phyloP scores from a whole-genome alignment of 2,888 invertebrate species.

The Heliconius charithonia region DNA sequence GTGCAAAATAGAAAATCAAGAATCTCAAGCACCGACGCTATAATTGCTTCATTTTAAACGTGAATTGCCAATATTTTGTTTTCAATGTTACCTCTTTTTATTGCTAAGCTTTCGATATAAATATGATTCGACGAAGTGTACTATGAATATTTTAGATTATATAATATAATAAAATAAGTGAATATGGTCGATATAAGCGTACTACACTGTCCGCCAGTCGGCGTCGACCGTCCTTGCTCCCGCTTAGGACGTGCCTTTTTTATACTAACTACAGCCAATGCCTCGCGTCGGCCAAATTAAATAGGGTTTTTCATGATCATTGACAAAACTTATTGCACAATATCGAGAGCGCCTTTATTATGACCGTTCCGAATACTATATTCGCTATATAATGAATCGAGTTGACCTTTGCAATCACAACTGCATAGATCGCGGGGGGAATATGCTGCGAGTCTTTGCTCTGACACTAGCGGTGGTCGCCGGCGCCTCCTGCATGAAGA shows the following conservation, averaged over 20 bases:
- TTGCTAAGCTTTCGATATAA: background rate
- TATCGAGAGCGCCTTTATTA: constrained; percentile 72
- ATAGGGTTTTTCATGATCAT: constrained; percentile 81
- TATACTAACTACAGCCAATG: constrained; percentile 65
- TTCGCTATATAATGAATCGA: constrained; percentile 76
- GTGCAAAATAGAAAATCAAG: background rate
- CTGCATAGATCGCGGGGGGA: constrained; percentile 58
- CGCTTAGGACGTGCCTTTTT: constrained; percentile 32
- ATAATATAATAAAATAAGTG: constrained; percentile 3
- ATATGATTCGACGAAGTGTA: background rate
- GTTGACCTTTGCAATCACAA: constrained; percentile 75
- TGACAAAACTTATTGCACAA: constrained; percentile 81
- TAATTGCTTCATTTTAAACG: constrained; percentile 1
- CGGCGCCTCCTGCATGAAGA: constrained; percentile 69
- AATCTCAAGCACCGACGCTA: background rate
- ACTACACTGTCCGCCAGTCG: background rate
- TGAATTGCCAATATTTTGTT: constrained; percentile 4
- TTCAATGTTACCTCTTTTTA: constrained; percentile 7
- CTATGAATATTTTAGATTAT: background rate
- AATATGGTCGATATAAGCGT: background rate
- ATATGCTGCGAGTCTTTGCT: constrained; percentile 68
- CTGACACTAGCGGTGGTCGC: constrained; percentile 58
- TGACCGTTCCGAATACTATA: constrained; percentile 71
- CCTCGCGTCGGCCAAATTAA: constrained; percentile 75
- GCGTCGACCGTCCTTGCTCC: constrained; percentile 2